Conservation (phyloP, 2,888 invertebrate genomes). For the Elmis aenea region DNA sequence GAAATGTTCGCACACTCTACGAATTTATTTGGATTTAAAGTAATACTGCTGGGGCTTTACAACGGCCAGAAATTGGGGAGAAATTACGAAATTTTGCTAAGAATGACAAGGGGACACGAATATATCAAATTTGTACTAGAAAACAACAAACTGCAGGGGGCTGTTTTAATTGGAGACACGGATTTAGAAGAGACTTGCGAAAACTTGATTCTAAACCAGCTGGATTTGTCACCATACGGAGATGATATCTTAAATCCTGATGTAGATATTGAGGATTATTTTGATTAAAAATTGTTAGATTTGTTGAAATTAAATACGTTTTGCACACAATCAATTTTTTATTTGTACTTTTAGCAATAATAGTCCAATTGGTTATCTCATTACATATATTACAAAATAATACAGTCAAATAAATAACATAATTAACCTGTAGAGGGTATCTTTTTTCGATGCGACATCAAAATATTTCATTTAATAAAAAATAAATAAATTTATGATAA, state of each 20-base stretch:
- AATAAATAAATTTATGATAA: too few relatives aligned
- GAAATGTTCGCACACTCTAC: constrained; percentile 97
- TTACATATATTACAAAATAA: constrained; percentile 1
- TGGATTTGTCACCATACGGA: constrained; percentile 82
- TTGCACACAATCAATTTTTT: too few relatives aligned
- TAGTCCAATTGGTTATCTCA: background rate
- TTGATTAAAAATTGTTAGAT: constrained; percentile 89
- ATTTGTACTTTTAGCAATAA: too few relatives aligned
- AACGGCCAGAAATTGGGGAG: constrained; percentile 84
- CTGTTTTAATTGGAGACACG: constrained; percentile 93
- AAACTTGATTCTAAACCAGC: constrained; percentile 91
- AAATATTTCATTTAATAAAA: too few relatives aligned
- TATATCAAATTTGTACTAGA: constrained; percentile 86
- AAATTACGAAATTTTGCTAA: constrained; percentile 77
- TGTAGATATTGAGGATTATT: constrained; percentile 98
- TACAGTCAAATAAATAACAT: too few relatives aligned
- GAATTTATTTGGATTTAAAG: constrained; percentile 88
- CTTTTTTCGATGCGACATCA: too few relatives aligned
- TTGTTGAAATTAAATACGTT: too few relatives aligned
- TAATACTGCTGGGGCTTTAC: constrained; percentile 84
- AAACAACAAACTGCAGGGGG: constrained; percentile 83
- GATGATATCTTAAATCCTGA: constrained; percentile 92
- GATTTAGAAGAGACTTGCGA: constrained; percentile 97
- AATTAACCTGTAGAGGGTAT: too few relatives aligned
- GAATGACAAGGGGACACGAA: constrained; percentile 75